Percentiles rank a stretch among this genome's conserved stretches.
Evolutionary conservation across 2,113 vertebrate genomes (phyloP).

Genomic region (Pelusios castaneus): DNA sequence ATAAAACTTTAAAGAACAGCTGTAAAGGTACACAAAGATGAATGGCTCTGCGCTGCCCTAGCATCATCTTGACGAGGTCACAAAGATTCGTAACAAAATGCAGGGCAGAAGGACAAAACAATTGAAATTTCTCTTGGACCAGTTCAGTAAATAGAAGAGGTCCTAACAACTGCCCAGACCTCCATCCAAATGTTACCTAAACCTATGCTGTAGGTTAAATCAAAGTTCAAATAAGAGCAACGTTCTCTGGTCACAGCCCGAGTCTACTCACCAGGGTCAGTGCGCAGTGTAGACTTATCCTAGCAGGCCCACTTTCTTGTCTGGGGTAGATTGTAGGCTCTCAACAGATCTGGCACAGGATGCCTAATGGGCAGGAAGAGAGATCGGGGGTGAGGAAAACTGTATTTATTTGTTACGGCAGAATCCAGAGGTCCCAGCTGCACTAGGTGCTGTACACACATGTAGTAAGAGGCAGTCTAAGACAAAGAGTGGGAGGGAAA

Average conservation of each 20-base stretch:
- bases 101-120: neutral
- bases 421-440: neutral
- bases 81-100: neutral
- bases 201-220: neutral
- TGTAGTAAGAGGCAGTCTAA: neutral
- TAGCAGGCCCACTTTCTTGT: neutral
- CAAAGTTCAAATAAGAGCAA: neutral
- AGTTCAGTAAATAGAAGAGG: neutral
- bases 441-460: neutral
- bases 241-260: fast-evolving
- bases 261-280: neutral
- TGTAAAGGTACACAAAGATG: neutral
- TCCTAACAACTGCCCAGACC: fast-evolving
- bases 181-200: fast-evolving
- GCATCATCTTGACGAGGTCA: neutral
- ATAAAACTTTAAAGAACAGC: neutral
- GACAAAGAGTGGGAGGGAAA: neutral
- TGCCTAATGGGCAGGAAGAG: neutral
- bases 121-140: neutral
- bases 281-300: neutral
- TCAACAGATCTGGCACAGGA: neutral
- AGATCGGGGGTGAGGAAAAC: neutral
- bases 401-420: neutral
- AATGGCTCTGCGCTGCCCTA: neutral
- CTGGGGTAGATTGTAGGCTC: neutral